Evolutionary conservation across 2,888 invertebrate species (phyloP), one percentile per base, ranked within the genome.

Genomic region (Thereva nobilitata): DNA sequence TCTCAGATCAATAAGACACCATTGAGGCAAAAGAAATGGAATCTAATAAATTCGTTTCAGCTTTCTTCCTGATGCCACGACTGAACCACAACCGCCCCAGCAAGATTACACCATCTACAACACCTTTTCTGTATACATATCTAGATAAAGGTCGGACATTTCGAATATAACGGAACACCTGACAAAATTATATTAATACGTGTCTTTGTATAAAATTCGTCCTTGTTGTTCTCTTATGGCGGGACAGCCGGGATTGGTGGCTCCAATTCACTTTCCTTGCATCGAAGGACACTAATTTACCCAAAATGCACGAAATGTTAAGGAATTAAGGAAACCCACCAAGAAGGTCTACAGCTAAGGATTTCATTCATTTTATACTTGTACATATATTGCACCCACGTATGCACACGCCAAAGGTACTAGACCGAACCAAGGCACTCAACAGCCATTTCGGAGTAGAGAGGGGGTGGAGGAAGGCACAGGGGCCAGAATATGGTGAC

Each of bases 241-340:
- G 23, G 23, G 23, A 2, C 23, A 23, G 23, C 23, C 23, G 2
- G 23, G 23, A 2, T 23, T 50, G 50, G 50, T 12, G 40, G 50
- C 50, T 50, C 50, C 61, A 50, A 61, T 61, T 61, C 41, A 61
- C 50, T 61, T 50, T 49, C 61, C 50, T 61, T 61, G 61, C 61
- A 61, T 50, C 50, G 50, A 61, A 61, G 49, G 41, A 61, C 61
- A 40, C 50, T 61, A 61, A 61, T 61, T 61, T 50, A 50, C 34
- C 34, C 50, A 49, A 50, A 50, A 61, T 61, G 61, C 61, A 61
- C 61, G 61, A 61, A 61, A 42, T 34, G 50, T 35, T 50, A 41
- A 61, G 41, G 61, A 61, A 61, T 50, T 61, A 50, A 61, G 61
- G 61, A 61, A 50, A 50, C 61, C 6, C 42, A 2, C 23, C 23